Conservation (phyloP, 1,140 invertebrate species). For the Maniola jurtina region DNA sequence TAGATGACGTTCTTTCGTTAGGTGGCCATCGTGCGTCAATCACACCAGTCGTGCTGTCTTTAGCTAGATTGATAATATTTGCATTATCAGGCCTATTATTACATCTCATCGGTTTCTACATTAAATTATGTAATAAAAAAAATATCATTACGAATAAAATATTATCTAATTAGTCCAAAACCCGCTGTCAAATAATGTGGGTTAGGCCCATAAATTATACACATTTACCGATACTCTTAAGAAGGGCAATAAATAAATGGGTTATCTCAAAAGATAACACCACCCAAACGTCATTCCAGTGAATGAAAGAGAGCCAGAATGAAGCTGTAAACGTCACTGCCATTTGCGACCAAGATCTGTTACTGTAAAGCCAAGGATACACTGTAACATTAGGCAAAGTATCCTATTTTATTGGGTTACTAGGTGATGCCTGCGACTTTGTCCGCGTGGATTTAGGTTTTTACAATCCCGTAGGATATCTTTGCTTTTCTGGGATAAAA, state of each 20-base stretch:
- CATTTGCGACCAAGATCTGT: conserved; percentile 33
- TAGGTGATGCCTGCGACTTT: no score
- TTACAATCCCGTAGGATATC: no score
- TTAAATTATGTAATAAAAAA: no score
- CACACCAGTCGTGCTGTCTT: no score
- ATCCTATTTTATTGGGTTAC: background rate
- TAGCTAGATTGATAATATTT: no score
- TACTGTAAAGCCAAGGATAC: conserved; percentile 19
- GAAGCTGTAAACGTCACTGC: conserved; percentile 36
- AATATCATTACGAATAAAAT: background rate
- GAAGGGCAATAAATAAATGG: conserved; percentile 36
- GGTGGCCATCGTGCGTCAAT: no score
- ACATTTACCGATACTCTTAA: conserved; percentile 26
- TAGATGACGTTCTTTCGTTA: no score
- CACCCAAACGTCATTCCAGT: conserved; percentile 30
- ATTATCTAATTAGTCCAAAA: conserved; percentile 10
- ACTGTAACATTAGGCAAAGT: background rate
- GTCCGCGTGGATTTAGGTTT: no score
- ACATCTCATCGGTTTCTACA: no score
- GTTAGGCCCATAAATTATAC: conserved; percentile 26
- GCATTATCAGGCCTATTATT: no score
- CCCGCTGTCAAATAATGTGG: conserved; percentile 16
- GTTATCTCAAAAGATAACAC: conserved; percentile 40
- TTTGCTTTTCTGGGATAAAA: no score
- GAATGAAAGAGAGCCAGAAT: conserved; percentile 38